phyloP scores from a whole-genome alignment of 2,888 invertebrate genomes.

The Molorchus minor region DNA sequence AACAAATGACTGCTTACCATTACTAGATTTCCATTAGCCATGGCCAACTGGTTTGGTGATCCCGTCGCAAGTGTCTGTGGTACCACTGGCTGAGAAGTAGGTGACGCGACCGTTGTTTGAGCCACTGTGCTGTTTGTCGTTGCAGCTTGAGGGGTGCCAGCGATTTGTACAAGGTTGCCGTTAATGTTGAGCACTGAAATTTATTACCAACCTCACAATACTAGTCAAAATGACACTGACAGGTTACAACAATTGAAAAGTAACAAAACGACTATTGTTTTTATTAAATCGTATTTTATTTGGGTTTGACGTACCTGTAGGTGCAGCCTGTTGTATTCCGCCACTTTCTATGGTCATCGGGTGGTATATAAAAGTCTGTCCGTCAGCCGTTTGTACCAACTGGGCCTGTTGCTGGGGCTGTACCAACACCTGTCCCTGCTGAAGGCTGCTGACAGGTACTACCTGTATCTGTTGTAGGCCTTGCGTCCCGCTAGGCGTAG shows the following conservation, averaged over 20 bases:
- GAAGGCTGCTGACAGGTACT: slow-evolving; percentile 74
- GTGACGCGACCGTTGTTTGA: slow-evolving; percentile 57
- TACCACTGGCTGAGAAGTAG: slow-evolving; percentile 61
- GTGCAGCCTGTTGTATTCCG: slow-evolving; percentile 67
- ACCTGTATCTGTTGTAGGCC: slow-evolving; percentile 78
- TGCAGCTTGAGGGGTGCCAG: slow-evolving; percentile 62
- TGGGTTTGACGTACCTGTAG: slow-evolving; percentile 67
- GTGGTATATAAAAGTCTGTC: slow-evolving; percentile 92
- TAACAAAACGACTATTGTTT: slow-evolving; percentile 29
- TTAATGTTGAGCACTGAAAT: slow-evolving; percentile 80
- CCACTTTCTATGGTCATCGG: slow-evolving; percentile 72
- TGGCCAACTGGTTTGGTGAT: slow-evolving; percentile 66
- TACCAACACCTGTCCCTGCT: slow-evolving; percentile 69
- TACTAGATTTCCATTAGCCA: slow-evolving; percentile 77
- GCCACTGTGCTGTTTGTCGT: slow-evolving; percentile 52
- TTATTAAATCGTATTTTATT: too few relatives aligned
- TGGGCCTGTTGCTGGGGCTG: slow-evolving; percentile 74
- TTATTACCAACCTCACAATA: too few relatives aligned
- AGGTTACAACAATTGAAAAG: too few relatives aligned
- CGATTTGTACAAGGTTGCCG: slow-evolving; percentile 79
- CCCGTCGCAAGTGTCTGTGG: slow-evolving; percentile 61
- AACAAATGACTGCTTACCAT: slow-evolving; percentile 70
- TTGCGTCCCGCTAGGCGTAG: slow-evolving; percentile 67
- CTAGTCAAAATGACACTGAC: background rate
- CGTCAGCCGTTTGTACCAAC: slow-evolving; percentile 89